Evolutionary conservation across 1,140 invertebrate genomes (phyloP).

Genomic region (Aradophagus sp.): DNA sequence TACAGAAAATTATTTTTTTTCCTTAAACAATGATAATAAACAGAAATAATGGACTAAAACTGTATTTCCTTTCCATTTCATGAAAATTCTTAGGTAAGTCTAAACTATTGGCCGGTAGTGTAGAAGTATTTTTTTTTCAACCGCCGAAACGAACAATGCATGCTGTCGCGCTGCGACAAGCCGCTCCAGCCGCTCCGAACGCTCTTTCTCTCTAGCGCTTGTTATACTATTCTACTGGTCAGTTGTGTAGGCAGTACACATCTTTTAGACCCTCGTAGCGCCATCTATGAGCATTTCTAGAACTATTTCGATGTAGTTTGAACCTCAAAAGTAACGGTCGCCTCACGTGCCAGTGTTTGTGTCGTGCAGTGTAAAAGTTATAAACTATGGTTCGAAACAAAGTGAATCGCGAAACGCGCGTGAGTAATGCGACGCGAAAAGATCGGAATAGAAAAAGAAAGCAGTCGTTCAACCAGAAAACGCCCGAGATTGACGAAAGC

Average conservation of each 20-base stretch:
- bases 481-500: constrained; percentile 13
- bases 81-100: too few relatives aligned
- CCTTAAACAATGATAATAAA: too few relatives aligned
- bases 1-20: too few relatives aligned
- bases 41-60: too few relatives aligned
- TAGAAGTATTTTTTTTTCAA: constrained; percentile 8
- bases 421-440: too few relatives aligned
- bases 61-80: too few relatives aligned
- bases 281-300: constrained; percentile 7
- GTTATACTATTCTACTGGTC: neutral
- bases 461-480: neutral
- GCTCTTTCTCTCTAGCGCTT: constrained; percentile 3
- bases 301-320: constrained; percentile 10
- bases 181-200: neutral
- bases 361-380: too few relatives aligned
- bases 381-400: too few relatives aligned
- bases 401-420: too few relatives aligned
- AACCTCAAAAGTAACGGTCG: too few relatives aligned
- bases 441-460: too few relatives aligned
- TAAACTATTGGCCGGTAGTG: neutral
- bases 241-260: neutral
- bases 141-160: constrained; percentile 9
- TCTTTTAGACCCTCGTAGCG: neutral
- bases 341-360: too few relatives aligned
- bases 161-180: neutral